A percentile compares a stretch with the other conserved stretches of the same genome.
Conservation (phyloP, 1,140 invertebrate genomes). For the Wasmannia auropunctata region DNA sequence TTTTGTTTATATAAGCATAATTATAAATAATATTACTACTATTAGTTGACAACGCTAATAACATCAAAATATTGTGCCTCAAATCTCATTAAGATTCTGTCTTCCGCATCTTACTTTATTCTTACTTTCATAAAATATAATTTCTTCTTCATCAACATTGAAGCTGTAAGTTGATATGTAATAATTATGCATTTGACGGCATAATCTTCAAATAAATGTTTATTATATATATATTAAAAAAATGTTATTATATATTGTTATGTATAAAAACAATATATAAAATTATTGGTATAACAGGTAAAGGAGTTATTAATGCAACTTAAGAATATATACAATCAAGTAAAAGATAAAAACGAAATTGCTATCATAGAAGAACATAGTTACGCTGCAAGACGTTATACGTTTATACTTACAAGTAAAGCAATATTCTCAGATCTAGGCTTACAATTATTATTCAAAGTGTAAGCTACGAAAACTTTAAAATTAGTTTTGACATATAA, state of each 20-base stretch:
- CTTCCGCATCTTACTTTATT: neutral
- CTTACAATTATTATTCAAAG: neutral
- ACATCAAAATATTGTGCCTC: neutral
- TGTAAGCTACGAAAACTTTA: neutral
- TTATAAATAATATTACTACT: neutral
- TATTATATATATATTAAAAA: neutral
- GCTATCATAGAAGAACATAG: constrained; percentile 6
- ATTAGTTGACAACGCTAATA: neutral
- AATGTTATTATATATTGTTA: neutral
- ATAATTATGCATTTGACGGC: neutral
- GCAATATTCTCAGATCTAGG: neutral
- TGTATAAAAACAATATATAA: neutral
- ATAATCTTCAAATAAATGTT: neutral
- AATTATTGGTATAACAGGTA: neutral
- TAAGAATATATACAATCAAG: neutral
- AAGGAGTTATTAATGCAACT: neutral
- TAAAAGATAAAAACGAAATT: constrained; percentile 24
- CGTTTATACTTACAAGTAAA: constrained; percentile 7
- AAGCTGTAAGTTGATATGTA: neutral
- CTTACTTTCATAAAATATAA: neutral
- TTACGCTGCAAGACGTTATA: neutral
- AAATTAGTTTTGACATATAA: neutral
- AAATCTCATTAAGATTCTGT: neutral
- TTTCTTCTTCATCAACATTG: neutral
- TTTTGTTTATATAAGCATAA: neutral